These are phyloP conservation scores for Crotalus tigris DNA, from an alignment of 2,113 vertebrate species.

Conservation along the genomic window DNA sequence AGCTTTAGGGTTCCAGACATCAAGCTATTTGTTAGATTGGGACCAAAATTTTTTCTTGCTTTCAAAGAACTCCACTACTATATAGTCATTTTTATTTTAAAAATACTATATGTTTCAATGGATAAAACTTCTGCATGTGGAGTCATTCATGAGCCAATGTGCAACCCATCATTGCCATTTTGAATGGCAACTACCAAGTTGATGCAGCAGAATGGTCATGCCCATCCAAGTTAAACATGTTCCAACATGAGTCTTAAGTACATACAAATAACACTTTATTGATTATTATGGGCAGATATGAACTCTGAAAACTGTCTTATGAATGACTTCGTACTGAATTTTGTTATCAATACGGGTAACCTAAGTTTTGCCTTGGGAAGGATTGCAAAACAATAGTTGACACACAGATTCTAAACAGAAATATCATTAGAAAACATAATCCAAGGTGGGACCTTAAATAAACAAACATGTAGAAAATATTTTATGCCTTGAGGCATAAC, in stretches of 20 bases:
- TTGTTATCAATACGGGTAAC: slow-evolving; percentile 61
- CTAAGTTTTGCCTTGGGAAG: slow-evolving; percentile 38
- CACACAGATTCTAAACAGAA: slow-evolving; percentile 33
- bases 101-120: neutral
- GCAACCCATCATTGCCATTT: neutral
- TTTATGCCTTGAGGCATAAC: neutral
- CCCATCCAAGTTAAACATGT: neutral
- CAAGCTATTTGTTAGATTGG: neutral
- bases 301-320: slow-evolving; percentile 58
- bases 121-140: neutral
- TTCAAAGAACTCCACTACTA: neutral
- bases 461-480: neutral
- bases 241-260: neutral
- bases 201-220: neutral
- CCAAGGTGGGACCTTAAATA: slow-evolving; percentile 19
- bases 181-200: neutral
- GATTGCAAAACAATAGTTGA: slow-evolving; percentile 56
- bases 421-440: slow-evolving; percentile 40
- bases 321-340: slow-evolving; percentile 55
- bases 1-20: neutral
- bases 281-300: slow-evolving; percentile 63
- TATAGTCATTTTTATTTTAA: neutral
- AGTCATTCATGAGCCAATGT: neutral
- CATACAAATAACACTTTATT: slow-evolving; percentile 58
- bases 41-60: neutral